Evolutionary conservation across 2,797 vertebrate species (phyloP), one percentile per base, ranked within the genome.

Genomic region (Tamandua tetradactyla): DNA sequence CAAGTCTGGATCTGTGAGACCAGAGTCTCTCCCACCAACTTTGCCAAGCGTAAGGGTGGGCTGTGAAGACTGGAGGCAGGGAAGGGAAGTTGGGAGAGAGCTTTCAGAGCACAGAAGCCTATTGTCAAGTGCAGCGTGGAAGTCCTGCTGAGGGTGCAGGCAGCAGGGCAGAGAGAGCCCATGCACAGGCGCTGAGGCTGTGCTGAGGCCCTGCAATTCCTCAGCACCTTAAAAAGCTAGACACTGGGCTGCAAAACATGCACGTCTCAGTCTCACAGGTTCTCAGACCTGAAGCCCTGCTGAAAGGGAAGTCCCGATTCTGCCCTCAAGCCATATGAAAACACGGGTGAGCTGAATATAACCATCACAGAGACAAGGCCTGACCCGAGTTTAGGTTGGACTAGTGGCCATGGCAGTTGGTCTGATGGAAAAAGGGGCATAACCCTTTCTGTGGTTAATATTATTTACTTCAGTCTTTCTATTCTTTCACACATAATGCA

Each of bases 381-480:
- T 11, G n/a, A 9, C 20, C 25, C 8, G 85, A 35, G 23, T 44
- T 49, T 55, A 49, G 5, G 40, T 4, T 84, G 49, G 91, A 32
- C 3, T 27, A 69, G 1, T 20, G 4, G 2, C 4, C 14, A 44
- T 3, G 18, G 10, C 62, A 12, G 7, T 62, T n/a, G 11, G n/a
- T 17, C 68, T 61, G 30, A 17, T 3, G 11, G 37, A 49, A 89
- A 47, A 72, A 62, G 44, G 10, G n/a, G 68, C 30, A n/a, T 6
- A 17, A 25, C 59, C 42, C 27, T 37, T 18, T 69, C 32, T 59
- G 5, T 13, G 49, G n/a, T 7, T 12, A 18, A 69, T n/a, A 37
- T 35, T 47, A 52, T 20, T 87, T 76, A 35, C 40, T 75, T 68
- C 8, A 27, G 10, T 49, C 8, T 85, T 20, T 57, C 22, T 44